These are phyloP conservation scores for Caradrina clavipalpis DNA, from an alignment of 2,888 invertebrate genomes.

Conservation along the genomic window DNA sequence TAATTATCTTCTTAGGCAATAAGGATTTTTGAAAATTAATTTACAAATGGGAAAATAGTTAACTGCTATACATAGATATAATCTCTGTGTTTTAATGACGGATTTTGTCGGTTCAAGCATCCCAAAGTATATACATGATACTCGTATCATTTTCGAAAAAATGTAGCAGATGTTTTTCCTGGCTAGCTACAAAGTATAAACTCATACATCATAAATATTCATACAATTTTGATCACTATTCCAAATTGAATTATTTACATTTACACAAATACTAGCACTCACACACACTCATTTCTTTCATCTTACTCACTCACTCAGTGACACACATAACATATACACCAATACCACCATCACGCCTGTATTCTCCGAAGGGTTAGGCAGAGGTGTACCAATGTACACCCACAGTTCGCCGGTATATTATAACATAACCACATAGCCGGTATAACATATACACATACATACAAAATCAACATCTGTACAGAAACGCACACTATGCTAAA, in stretches of 20 bases:
- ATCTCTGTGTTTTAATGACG: neutral
- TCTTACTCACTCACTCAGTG: neutral
- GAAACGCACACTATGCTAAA: neutral
- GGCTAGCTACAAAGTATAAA: neutral
- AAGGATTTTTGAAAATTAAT: constrained; percentile 4
- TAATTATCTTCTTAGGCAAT: neutral
- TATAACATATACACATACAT: neutral
- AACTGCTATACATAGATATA: neutral
- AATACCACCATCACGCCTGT: too few relatives aligned
- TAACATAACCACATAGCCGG: too few relatives aligned
- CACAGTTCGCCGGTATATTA: too few relatives aligned
- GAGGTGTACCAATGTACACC: too few relatives aligned
- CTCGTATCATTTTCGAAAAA: too few relatives aligned
- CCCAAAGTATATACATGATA: too few relatives aligned
- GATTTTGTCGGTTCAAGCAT: neutral
- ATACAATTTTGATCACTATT: neutral
- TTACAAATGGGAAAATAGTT: constrained; percentile 24
- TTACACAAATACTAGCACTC: neutral
- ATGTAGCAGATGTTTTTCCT: too few relatives aligned
- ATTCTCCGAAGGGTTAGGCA: too few relatives aligned
- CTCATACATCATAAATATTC: neutral
- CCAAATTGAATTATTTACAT: neutral
- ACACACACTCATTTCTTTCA: neutral
- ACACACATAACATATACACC: neutral
- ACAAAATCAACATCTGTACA: neutral